Conservation (phyloP, 1,140 invertebrate genomes). For the Dinothrombium tinctorium region DNA sequence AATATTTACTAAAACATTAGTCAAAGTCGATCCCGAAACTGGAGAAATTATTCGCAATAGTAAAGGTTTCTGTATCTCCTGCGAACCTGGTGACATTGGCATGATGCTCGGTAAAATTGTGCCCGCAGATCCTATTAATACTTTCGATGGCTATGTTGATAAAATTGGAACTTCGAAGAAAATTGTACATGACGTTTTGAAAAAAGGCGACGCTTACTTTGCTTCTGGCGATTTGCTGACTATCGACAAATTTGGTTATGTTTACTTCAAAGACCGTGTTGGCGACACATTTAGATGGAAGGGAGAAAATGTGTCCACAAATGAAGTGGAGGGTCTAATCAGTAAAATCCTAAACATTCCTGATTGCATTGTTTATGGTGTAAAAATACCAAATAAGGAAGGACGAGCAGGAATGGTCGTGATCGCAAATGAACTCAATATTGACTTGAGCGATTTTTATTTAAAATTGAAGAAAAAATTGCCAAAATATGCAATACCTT, state of each 20-base stretch:
- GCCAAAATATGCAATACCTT: conserved; percentile 60
- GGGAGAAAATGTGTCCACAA: conserved; percentile 92
- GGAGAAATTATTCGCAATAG: conserved; percentile 23
- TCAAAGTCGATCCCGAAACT: conserved; percentile 28
- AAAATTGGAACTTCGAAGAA: conserved; percentile 79
- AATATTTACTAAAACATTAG: conserved; percentile 54
- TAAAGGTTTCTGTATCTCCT: conserved; percentile 29
- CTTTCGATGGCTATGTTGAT: conserved; percentile 67
- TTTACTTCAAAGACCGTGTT: conserved; percentile 32
- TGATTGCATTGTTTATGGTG: conserved; percentile 81
- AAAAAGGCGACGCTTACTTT: conserved; percentile 70
- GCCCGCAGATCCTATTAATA: conserved; percentile 28
- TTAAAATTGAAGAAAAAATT: conserved; percentile 27
- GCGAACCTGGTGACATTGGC: conserved; percentile 56
- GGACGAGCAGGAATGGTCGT: conserved; percentile 84
- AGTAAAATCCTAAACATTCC: conserved; percentile 65
- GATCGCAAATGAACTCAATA: conserved; percentile 30
- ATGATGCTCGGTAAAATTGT: conserved; percentile 92
- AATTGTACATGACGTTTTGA: conserved; percentile 68
- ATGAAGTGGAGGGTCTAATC: conserved; percentile 81
- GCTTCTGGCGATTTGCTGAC: conserved; percentile 36
- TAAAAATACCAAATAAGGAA: conserved; percentile 59
- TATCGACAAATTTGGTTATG: conserved; percentile 29
- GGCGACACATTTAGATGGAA: conserved; percentile 35
- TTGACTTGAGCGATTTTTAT: conserved; percentile 35